phyloP scores from a whole-genome alignment of 2,113 vertebrate species.

The pig (Sus scrofa) region DNA sequence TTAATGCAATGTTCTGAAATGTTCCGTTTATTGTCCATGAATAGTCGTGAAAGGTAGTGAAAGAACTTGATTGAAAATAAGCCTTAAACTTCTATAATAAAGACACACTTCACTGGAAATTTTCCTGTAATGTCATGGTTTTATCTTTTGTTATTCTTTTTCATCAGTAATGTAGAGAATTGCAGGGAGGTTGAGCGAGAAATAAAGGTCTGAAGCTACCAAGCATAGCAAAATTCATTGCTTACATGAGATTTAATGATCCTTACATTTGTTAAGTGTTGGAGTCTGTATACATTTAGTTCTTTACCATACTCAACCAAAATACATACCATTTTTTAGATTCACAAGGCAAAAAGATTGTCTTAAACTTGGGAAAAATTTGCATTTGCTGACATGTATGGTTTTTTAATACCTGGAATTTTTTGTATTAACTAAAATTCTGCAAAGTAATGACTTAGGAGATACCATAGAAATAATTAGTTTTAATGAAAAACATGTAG shows the following conservation, averaged over 20 bases:
- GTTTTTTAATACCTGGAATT: background rate
- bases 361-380: background rate
- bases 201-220: conserved; percentile 42
- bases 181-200: conserved; percentile 32
- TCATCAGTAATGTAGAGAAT: conserved; percentile 54
- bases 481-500: background rate
- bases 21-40: conserved; percentile 79
- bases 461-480: background rate
- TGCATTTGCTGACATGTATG: background rate
- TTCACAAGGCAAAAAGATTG: background rate
- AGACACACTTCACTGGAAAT: conserved; percentile 71
- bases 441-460: background rate
- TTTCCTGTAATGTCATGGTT: conserved; percentile 59
- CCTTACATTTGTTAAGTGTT: conserved; percentile 52
- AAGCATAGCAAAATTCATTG: conserved; percentile 45
- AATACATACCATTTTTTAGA: background rate
- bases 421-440: background rate
- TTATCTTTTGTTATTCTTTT: conserved; percentile 80
- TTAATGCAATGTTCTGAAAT: conserved; percentile 84
- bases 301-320: background rate
- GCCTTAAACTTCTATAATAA: conserved; percentile 72
- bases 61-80: conserved; percentile 77
- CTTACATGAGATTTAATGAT: conserved; percentile 56
- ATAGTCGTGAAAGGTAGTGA: conserved; percentile 56
- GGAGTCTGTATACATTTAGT: background rate